These are phyloP conservation scores for Scaptomyza caliginosa DNA, from an alignment of 2,888 invertebrate genomes.

Conservation along the genomic window DNA sequence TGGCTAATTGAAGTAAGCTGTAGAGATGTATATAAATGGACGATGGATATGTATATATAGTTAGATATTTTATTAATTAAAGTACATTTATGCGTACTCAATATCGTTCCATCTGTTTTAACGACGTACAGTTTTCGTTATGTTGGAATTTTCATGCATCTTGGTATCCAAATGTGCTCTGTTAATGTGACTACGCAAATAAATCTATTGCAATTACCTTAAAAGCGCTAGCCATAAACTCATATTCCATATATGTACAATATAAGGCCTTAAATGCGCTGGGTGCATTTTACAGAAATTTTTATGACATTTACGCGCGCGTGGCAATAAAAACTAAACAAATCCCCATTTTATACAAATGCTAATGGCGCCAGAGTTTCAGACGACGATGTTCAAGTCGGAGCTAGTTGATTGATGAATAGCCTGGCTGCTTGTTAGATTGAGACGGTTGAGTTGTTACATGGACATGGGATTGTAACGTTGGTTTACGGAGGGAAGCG, in stretches of 20 bases:
- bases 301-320: conserved; percentile 71
- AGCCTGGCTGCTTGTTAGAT: conserved; percentile 15
- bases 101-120: not conserved
- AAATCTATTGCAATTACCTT: conserved; percentile 70
- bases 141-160: not conserved
- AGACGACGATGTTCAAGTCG: conserved; percentile 10
- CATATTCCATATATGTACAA: conserved; percentile 49
- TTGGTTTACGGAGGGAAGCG: too few relatives aligned
- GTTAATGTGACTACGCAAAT: conserved; percentile 40
- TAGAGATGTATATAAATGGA: too few relatives aligned
- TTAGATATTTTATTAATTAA: too few relatives aligned
- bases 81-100: not conserved
- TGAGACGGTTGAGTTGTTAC: conserved; percentile 24
- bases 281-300: conserved; percentile 56
- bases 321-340: conserved; percentile 70
- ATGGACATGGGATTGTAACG: not conserved
- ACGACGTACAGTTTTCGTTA: not conserved
- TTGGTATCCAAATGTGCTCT: not conserved
- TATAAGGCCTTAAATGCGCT: conserved; percentile 22
- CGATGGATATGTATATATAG: too few relatives aligned
- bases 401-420: conserved; percentile 58
- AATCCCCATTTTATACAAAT: conserved; percentile 59
- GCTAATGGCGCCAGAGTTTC: conserved; percentile 61
- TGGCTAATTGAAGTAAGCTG: too few relatives aligned
- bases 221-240: conserved; percentile 62